Conservation (phyloP, 2,888 invertebrate species). For the Neoitamus cyanurus region DNA sequence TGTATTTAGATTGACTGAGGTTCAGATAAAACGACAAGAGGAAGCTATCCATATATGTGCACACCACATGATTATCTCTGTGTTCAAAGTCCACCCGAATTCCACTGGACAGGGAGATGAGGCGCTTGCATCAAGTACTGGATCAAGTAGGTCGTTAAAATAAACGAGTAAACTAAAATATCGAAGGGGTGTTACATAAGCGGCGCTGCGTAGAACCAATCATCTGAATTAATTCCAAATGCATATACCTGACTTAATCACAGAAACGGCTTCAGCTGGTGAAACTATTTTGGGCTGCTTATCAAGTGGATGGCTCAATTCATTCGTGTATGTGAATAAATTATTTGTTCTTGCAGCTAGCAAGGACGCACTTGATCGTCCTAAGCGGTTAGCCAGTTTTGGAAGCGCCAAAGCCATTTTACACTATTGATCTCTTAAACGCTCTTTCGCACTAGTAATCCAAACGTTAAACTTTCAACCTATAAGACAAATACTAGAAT, state of each 20-base stretch:
- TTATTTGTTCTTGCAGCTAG: not conserved
- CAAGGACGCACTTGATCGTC: not conserved
- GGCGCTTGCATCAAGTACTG: not conserved
- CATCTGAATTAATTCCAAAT: not conserved
- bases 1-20: not conserved
- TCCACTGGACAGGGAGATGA: not conserved
- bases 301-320: conserved; percentile 82
- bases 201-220: not conserved
- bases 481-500: not conserved
- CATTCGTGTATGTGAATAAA: conserved; percentile 62
- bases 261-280: conserved; percentile 82
- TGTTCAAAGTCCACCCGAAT: not conserved
- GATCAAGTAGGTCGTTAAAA: not conserved
- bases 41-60: not conserved
- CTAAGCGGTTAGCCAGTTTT: not conserved
- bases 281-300: conserved; percentile 78
- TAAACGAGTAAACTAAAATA: not conserved
- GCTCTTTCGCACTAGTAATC: not conserved
- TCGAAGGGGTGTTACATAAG: not conserved
- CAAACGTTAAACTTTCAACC: not conserved
- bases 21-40: not conserved
- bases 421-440: not conserved
- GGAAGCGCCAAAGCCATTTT: conserved; percentile 4
- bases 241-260: conserved; percentile 83
- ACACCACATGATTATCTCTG: not conserved